Base-by-base conservation (phyloP, 2,797 vertebrate species). In the Poecilia wingei region DNA sequence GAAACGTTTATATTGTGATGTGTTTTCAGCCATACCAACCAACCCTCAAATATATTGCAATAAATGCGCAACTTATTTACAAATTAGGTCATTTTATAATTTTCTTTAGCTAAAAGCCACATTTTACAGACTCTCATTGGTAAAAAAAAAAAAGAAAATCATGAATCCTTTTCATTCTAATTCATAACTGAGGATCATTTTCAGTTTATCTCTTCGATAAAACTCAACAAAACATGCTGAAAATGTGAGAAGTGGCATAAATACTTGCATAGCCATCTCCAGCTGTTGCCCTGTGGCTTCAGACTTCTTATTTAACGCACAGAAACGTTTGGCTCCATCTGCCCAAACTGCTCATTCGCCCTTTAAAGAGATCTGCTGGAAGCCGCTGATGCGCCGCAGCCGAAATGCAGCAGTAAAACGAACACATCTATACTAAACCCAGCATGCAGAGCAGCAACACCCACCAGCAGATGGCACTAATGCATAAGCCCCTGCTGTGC, bases 381-480 rank as follows among this genome's bases (percentile, higher is more conserved):
- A 68, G 64, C 64, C 16, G 31, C 64, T 4, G 78, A 84, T 80
- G 55, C 86, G 84, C 76, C 46, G 1, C 78, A 78, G 66, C 77
- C 55, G 64, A 86, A 79, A 47, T 41, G 22, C 46, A 31, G 31
- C 72, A 7, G 71, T 70, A 79, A 69, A 64, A 64, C 66, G 79
- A 55, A 75, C 6, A 36, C 16, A 45, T 28, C 68, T 13, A 18
- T 16, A 22, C 51, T 14, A 74, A 18, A 41, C n/a, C n/a, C 53
- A 31, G 66, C 22, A 55, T 9, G 70, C 20, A 9, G 43, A 53
- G 13, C 0, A n/a, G 43, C 33, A 0, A 20, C 33, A 51, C 25
- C 16, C 13, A 12, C 91, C 93, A 91, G 90, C 87, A 95, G 93
- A 82, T 93, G 93, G 92, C 85, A 76, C 20, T 74, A 69, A 82